Percentiles rank a stretch among this genome's conserved stretches.
These are phyloP conservation scores for Protodeltote pygarga DNA, from an alignment of 2,888 invertebrate genomes.

Conservation along the genomic window DNA sequence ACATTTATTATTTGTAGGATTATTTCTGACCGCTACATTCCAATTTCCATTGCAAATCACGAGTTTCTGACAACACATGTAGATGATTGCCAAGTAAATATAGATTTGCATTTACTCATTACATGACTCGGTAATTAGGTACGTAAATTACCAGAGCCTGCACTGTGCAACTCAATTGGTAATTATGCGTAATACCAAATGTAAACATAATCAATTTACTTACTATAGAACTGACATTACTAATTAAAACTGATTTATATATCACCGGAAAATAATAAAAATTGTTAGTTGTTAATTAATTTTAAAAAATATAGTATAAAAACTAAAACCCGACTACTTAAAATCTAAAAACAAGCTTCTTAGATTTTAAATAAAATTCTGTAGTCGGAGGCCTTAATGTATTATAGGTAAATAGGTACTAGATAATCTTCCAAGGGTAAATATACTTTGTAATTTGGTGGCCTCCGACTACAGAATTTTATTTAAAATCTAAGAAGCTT, in stretches of 20 bases:
- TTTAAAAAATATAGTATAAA: too few species aligned
- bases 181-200: conserved; percentile 34
- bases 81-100: conserved; percentile 27
- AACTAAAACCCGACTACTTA: too few species aligned
- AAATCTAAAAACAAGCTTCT: too few species aligned
- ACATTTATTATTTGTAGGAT: neutral
- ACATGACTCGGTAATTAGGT: conserved; percentile 39
- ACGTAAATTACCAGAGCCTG: conserved; percentile 34
- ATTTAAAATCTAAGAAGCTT: too few species aligned
- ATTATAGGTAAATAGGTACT: too few species aligned
- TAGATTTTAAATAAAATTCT: too few species aligned
- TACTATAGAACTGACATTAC: conserved; percentile 12
- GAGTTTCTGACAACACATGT: neutral
- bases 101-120: conserved; percentile 37
- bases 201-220: conserved; percentile 38
- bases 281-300: too few species aligned
- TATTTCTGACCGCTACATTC: neutral
- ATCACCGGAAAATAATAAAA: too few species aligned
- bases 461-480: too few species aligned
- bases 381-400: too few species aligned
- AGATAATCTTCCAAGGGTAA: too few species aligned
- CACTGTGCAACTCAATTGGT: conserved; percentile 18
- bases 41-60: neutral
- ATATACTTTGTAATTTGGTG: too few species aligned
- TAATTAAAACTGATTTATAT: conserved; percentile 18